Conservation (phyloP, 2,797 vertebrate species). For the Urocyon cinereoargenteus region DNA sequence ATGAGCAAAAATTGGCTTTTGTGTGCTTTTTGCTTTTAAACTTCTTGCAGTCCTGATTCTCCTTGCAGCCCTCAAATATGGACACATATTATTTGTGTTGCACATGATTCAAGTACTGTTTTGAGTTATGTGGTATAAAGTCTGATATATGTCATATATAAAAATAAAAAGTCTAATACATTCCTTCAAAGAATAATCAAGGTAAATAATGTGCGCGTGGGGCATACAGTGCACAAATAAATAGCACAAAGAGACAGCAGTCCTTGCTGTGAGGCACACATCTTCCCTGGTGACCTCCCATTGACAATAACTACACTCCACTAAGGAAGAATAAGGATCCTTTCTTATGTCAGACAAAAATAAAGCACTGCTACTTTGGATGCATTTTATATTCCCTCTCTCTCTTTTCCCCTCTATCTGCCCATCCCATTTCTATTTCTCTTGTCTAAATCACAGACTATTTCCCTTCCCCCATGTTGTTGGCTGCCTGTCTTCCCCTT, state of each 20-base stretch:
- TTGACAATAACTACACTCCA: constrained; percentile 60
- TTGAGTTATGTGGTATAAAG: constrained; percentile 64
- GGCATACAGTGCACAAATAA: constrained; percentile 54
- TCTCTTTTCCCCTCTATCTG: not conserved
- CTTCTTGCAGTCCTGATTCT: not conserved
- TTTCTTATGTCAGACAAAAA: constrained; percentile 25
- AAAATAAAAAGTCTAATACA: constrained; percentile 62
- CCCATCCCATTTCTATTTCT: not conserved
- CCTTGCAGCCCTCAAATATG: not conserved
- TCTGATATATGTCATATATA: constrained; percentile 49
- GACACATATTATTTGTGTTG: constrained; percentile 48
- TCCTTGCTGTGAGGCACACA: not conserved
- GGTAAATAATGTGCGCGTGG: constrained; percentile 50
- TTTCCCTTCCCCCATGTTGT: not conserved
- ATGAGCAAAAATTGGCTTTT: not conserved
- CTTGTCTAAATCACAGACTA: not conserved
- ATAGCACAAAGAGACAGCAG: constrained; percentile 33
- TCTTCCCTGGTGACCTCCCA: constrained; percentile 16
- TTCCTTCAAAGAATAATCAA: constrained; percentile 77
- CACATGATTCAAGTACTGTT: constrained; percentile 60
- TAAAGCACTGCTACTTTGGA: not conserved
- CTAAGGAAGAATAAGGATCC: not conserved
- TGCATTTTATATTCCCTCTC: not conserved
- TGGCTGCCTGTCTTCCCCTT: no score
- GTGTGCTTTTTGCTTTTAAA: not conserved